Conservation (phyloP, 2,797 vertebrate species). For the Melanogrammus aeglefinus region DNA sequence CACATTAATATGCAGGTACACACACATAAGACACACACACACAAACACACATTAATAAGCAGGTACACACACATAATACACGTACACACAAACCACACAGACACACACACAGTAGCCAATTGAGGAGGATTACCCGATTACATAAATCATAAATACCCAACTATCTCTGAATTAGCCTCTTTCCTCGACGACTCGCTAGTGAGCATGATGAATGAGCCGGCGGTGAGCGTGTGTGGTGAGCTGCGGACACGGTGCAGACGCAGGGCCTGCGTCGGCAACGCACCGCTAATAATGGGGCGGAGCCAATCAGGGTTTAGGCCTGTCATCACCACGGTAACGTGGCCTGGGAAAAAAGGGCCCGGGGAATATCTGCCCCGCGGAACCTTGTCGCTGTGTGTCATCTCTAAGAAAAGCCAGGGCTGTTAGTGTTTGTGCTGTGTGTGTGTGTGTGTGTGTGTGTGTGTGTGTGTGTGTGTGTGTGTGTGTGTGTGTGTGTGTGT, state of each 20-base stretch:
- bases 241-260: neutral
- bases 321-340: conserved; percentile 33
- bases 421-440: conserved; percentile 44
- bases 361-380: neutral
- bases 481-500: conserved; percentile 39
- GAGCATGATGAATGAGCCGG: neutral
- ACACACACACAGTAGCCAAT: neutral
- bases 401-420: conserved; percentile 25
- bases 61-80: too few relatives aligned
- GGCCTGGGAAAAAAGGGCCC: neutral
- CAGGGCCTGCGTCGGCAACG: conserved; percentile 17
- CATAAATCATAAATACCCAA: neutral
- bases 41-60: too few relatives aligned
- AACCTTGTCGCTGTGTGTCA: neutral
- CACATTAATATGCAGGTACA: too few relatives aligned
- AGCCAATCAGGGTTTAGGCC: conserved; percentile 12
- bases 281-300: conserved; percentile 7
- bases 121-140: neutral
- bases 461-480: conserved; percentile 30
- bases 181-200: neutral
- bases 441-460: conserved; percentile 40
- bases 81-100: neutral
- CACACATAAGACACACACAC: neutral
- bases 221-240: neutral
- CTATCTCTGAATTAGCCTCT: neutral